Conservation (phyloP, 2,113 vertebrate genomes). For the Trematocara marginatum region DNA sequence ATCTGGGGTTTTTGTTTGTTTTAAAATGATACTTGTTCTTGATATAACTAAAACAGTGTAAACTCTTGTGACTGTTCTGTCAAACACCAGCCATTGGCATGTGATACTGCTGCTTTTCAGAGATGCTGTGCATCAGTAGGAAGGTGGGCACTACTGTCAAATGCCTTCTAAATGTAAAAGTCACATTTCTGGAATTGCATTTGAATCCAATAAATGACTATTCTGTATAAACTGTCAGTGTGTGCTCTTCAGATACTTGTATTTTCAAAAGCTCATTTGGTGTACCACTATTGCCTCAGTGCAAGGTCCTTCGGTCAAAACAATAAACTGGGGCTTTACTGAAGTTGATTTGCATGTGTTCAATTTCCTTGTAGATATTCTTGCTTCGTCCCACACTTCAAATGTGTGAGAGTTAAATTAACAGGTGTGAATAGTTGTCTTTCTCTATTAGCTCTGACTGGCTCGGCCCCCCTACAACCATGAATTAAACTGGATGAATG, state of each 20-base stretch:
- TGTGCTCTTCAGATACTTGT: neutral
- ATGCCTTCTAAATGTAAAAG: neutral
- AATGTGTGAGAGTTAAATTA: neutral
- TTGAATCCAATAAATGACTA: neutral
- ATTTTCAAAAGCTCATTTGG: neutral
- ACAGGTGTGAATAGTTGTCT: neutral
- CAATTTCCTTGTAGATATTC: neutral
- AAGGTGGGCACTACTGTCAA: neutral
- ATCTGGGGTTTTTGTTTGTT: neutral
- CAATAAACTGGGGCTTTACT: neutral
- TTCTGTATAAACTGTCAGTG: neutral
- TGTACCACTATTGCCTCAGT: neutral
- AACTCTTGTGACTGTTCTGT: neutral
- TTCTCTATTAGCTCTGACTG: neutral
- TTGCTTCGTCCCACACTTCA: accelerated
- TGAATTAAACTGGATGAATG: neutral
- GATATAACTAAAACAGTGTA: neutral
- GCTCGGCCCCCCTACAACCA: neutral
- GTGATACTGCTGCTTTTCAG: neutral
- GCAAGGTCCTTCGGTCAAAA: accelerated
- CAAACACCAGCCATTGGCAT: neutral
- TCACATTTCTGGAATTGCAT: neutral
- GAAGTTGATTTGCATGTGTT: neutral
- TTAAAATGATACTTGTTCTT: neutral
- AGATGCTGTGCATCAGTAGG: neutral